Evolutionary conservation across 2,113 vertebrate species (phyloP).

Genomic region (Rhinopithecus roxellana): DNA sequence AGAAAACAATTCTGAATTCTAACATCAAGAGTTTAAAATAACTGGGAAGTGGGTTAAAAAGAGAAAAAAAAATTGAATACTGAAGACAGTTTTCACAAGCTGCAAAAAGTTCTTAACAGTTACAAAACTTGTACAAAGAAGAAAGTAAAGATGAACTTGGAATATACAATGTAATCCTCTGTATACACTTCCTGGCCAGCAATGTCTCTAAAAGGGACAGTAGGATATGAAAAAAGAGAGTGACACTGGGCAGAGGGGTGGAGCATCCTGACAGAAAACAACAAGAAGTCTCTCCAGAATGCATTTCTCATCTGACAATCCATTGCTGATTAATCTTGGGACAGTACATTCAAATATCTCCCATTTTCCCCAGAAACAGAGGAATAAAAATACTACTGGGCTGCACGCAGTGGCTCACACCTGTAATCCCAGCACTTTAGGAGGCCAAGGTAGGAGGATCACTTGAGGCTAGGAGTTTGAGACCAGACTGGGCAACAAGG

Average conservation of each 20-base stretch:
- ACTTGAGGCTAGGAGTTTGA: no score
- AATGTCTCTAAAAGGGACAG: neutral
- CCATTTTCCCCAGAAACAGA: neutral
- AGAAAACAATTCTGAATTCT: neutral
- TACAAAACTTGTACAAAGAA: neutral
- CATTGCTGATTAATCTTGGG: neutral
- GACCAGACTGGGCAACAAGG: no score
- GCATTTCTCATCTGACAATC: neutral
- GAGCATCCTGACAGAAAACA: neutral
- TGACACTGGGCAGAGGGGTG: neutral
- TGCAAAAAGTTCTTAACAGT: neutral
- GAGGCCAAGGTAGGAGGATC: no score
- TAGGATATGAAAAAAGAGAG: neutral
- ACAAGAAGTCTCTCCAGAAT: neutral
- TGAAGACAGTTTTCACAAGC: neutral
- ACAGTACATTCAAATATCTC: neutral
- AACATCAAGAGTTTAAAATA: constrained; percentile 7
- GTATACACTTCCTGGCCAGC: neutral
- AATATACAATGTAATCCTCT: neutral
- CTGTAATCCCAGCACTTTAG: no score
- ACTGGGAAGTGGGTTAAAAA: neutral
- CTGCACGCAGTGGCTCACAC: no score
- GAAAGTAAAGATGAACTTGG: neutral
- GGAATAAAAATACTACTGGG: neutral
- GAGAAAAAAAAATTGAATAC: neutral